Evolutionary conservation across 2,888 invertebrate species (phyloP).

Genomic region (Drymonia ruficornis): DNA sequence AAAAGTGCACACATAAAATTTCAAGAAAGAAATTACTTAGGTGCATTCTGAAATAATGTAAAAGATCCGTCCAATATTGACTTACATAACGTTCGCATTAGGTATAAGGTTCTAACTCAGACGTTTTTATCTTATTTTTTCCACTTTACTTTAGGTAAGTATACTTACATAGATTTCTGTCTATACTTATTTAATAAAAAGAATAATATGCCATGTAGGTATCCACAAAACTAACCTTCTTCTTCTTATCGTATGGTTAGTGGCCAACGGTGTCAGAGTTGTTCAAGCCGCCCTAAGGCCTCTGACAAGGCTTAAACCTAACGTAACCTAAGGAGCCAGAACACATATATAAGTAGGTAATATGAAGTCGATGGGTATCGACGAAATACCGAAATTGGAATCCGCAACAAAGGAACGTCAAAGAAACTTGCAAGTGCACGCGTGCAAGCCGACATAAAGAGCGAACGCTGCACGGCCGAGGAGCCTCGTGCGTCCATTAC

Average conservation of each 20-base stretch:
- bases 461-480: conserved; percentile 72
- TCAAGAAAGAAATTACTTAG: conserved; percentile 36
- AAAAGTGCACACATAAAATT: conserved; percentile 48
- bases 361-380: conserved; percentile 49
- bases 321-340: no score
- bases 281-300: no score
- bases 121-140: no score
- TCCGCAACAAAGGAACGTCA: conserved; percentile 79
- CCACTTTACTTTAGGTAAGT: no score
- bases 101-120: no score
- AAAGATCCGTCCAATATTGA: background rate
- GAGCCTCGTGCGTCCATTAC: conserved; percentile 83
- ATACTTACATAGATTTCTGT: no score
- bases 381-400: conserved; percentile 73
- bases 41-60: conserved; percentile 23
- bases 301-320: no score
- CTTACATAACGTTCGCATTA: background rate
- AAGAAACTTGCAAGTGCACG: conserved; percentile 82
- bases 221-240: no score
- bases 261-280: no score
- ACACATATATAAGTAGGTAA: conserved; percentile 12
- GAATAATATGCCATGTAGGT: no score
- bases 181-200: no score
- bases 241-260: no score
- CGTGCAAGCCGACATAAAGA: conserved; percentile 79